Evolutionary conservation across 2,888 invertebrate species (phyloP), one percentile per base, ranked within the genome.

Genomic region (Protodeltote pygarga): DNA sequence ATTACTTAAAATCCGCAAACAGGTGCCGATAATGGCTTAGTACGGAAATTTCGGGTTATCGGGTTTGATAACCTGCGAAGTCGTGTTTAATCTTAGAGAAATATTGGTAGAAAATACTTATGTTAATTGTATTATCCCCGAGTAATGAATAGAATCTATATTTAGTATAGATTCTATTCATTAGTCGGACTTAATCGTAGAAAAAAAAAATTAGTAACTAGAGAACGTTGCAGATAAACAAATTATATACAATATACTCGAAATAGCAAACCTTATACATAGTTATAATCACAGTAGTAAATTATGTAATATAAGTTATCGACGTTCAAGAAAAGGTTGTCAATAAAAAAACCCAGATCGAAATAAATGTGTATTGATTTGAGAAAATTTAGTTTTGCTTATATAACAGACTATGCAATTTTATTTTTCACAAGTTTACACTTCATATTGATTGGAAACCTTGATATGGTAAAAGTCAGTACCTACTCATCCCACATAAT

Each of bases 11-110:
- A 33, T 47, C 28, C 15, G 27, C 13, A 17, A 40, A 31, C 19
- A 11, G 17, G 27, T 13, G 9, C 28, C 17, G 19, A 27, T 39
- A 39, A 29, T 33, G 20, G 10, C 13, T 34, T 27, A 10, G 37
- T 41, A 41, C 25, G 10, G 53, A 66, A 53, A 28, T 34, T 40
- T 20, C 27, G 21, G 50, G 64, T 60, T 67, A 67, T 67, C 68
- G n/a, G 3, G 11, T 40, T 16, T 41, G 60, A 66, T 66, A 66
- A 66, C 64, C 64, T 35, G 24, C 9, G 5, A 35, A 39, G 14
- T 24, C 9, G n/a, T 24, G 8, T 28, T 32, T n/a, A 27, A 14
- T 16, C 16, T 28, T 24, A 25, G 3, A 15, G 16, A 28, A 34
- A 32, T 11, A 24, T 5, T 11, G 6, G 5, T 3, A 29, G 20